A percentile compares a stretch with the other conserved stretches of the same genome.
These are phyloP conservation scores for Dunckerocampus dactyliophorus DNA, from an alignment of 2,113 vertebrate genomes.

Conservation along the genomic window DNA sequence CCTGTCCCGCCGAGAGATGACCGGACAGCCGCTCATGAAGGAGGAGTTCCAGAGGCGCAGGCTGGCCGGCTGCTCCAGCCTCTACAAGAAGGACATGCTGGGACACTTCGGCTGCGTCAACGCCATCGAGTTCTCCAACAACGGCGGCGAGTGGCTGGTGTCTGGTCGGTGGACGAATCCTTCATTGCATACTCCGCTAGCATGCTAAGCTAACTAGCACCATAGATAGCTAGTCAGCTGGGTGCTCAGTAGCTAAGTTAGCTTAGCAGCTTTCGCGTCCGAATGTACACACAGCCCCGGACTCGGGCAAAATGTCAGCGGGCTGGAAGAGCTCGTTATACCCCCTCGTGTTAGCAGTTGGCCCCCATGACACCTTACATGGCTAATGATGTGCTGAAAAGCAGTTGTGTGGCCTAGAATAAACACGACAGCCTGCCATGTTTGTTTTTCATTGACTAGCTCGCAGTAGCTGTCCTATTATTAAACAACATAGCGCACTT, in stretches of 20 bases:
- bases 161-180: constrained; percentile 79
- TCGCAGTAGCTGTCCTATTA: too few species aligned
- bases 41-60: constrained; percentile 92
- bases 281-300: background rate
- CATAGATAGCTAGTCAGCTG: constrained; percentile 25
- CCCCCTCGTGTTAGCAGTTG: too few species aligned
- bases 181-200: constrained; percentile 1
- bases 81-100: constrained; percentile 94
- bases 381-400: too few species aligned
- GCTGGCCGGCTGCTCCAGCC: constrained; percentile 88
- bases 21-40: constrained; percentile 87
- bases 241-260: constrained; percentile 43
- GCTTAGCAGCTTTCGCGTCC: constrained; percentile 40
- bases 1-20: constrained; percentile 87
- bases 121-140: constrained; percentile 99
- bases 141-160: constrained; percentile 95
- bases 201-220: constrained; percentile 4
- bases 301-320: too few species aligned
- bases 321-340: too few species aligned
- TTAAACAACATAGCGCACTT: too few species aligned
- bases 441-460: too few species aligned
- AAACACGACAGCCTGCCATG: too few species aligned
- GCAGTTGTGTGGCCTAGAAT: too few species aligned
- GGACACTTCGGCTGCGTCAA: constrained; percentile 99
- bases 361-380: too few species aligned